These are phyloP conservation scores for Nematolebias whitei DNA, from an alignment of 2,113 vertebrate genomes.

Conservation along the genomic window DNA sequence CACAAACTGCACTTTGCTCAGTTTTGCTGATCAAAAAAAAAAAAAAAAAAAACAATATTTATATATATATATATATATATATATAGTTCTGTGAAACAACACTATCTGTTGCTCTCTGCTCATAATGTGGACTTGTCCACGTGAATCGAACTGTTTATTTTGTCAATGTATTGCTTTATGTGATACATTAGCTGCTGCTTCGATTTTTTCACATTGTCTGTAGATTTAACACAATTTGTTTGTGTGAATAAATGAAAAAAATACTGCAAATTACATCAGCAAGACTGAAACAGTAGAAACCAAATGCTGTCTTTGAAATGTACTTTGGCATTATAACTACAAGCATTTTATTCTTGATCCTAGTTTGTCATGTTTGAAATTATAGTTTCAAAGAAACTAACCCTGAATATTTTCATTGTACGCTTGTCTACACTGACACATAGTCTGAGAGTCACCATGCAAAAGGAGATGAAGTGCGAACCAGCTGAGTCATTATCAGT, in stretches of 20 bases:
- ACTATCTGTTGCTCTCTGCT: not conserved
- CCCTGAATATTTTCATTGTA: conserved; percentile 38
- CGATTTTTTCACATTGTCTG: not conserved
- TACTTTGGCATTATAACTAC: not conserved
- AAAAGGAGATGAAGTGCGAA: conserved; percentile 36
- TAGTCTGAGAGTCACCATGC: conserved; percentile 31
- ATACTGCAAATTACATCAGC: too few species aligned
- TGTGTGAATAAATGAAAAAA: too few species aligned
- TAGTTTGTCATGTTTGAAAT: conserved; percentile 28
- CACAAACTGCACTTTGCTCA: conserved; percentile 3
- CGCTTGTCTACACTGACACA: conserved; percentile 40
- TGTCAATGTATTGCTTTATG: not conserved
- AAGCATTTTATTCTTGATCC: conserved; percentile 12
- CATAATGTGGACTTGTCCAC: not conserved
- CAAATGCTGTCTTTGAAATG: too few species aligned
- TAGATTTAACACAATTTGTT: not conserved
- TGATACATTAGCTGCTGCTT: not conserved
- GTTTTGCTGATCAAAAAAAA: conserved; percentile 27
- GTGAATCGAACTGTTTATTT: not conserved
- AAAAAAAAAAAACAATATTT: too few species aligned
- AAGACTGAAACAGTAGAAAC: conserved; percentile 8
- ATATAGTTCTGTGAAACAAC: conserved; percentile 15
- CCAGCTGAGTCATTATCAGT: conserved; percentile 36
- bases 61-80: too few species aligned
- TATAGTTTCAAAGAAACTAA: conserved; percentile 28